phyloP scores from a whole-genome alignment of 2,797 vertebrate species.

The Syncerus caffer region DNA sequence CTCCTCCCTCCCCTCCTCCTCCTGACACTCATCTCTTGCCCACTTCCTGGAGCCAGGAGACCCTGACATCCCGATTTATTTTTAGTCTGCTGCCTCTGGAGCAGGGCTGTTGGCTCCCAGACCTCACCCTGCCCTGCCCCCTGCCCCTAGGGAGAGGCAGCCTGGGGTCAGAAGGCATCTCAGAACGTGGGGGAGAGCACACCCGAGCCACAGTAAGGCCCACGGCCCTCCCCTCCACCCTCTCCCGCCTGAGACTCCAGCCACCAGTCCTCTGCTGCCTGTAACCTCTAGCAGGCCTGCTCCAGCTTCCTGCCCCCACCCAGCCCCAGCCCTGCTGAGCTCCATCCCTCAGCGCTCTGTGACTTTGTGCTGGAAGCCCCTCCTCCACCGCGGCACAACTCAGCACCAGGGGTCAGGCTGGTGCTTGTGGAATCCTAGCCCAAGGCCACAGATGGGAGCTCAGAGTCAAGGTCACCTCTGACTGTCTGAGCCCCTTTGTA shows the following conservation, averaged over 20 bases:
- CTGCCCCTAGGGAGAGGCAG: background rate
- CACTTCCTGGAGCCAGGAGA: conserved; percentile 62
- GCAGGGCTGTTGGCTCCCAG: background rate
- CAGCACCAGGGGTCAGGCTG: background rate
- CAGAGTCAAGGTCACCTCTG: background rate
- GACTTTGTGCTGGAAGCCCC: background rate
- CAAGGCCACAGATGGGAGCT: background rate
- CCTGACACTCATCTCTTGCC: conserved; percentile 12
- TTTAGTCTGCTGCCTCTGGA: conserved; percentile 40
- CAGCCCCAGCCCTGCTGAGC: background rate
- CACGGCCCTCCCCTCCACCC: background rate
- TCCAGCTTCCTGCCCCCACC: background rate
- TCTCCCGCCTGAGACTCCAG: background rate
- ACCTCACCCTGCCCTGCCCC: background rate
- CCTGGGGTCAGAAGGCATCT: background rate
- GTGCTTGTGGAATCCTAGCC: background rate
- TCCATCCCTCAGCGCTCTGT: background rate
- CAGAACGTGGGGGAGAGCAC: background rate
- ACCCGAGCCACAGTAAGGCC: background rate
- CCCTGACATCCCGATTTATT: conserved; percentile 57
- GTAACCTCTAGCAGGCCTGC: background rate
- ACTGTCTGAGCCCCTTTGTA: background rate
- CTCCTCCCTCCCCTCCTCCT: background rate
- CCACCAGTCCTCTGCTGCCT: background rate
- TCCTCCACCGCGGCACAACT: background rate